Base-by-base conservation (phyloP, 2,888 invertebrate species). In the Phortica okadai region DNA sequence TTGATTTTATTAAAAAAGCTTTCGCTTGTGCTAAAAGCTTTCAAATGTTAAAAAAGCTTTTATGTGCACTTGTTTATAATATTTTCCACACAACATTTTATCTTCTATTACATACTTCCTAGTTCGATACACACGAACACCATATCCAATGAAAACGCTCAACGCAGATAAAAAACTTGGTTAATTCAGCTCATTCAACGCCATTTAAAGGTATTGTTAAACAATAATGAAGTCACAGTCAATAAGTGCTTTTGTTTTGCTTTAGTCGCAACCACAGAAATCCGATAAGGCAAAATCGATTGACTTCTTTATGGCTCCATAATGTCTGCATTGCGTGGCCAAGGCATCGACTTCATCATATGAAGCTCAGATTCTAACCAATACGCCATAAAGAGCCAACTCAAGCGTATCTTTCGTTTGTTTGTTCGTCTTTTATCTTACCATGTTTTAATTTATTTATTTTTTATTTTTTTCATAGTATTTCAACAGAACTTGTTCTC, bases 181-280 rank as follows among this genome's bases (percentile, higher is more conserved):
- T 14, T 56, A 54, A 56, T 72, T 72, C 44, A 50, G 42, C 80
- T 79, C 78, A 79, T 79, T 79, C 76, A 74, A 79, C 64, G 74
- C 73, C 78, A 76, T 79, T 76, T 76, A 67, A n/a, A 74, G 79
- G 64, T 62, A 79, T 64, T 64, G 16, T 21, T 25, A 69, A 79
- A 58, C 73, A 54, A 69, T 69, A 8, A n/a, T 79, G 54, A 64
- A 62, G 14, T 11, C 45, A 59, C 80, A 80, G 78, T 79, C 69
- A 78, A 74, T 78, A 73, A 75, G 70, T 7, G 56, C 7, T 16
- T 25, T 42, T 56, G 45, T 77, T 54, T 62, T 78, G 80, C 78
- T 78, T 81, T 81, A 78, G 33, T 78, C 74, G 80, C 33, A 33
- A 33, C 33, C 33, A 33, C 33, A 4, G 33, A 33, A 33, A 33